phyloP scores from a whole-genome alignment of 2,888 invertebrate species.

The Leucophenga maculata region DNA sequence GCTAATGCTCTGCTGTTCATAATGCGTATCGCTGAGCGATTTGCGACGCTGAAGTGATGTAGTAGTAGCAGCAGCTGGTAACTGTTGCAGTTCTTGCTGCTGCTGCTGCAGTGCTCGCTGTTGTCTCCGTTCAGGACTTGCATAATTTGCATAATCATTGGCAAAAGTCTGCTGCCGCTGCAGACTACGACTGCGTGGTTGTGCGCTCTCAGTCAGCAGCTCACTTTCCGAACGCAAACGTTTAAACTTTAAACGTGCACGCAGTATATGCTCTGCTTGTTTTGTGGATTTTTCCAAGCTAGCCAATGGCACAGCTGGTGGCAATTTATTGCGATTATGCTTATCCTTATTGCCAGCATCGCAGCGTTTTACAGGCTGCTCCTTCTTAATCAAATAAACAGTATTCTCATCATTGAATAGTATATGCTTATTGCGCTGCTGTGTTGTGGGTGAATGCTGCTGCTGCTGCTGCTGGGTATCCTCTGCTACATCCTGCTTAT shows the following conservation, averaged over 20 bases:
- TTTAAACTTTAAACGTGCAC: constrained; percentile 64
- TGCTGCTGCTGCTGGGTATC: too few relatives aligned
- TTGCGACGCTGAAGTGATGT: constrained; percentile 57
- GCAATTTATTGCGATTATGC: constrained; percentile 39
- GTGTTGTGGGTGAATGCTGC: constrained; percentile 40
- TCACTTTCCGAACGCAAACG: constrained; percentile 42
- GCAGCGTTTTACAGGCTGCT: constrained; percentile 65
- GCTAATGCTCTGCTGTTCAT: constrained; percentile 59
- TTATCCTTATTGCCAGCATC: constrained; percentile 41
- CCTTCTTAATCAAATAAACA: constrained; percentile 71
- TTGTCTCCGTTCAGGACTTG: constrained; percentile 15
- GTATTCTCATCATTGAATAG: constrained; percentile 71
- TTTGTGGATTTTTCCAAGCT: constrained; percentile 37
- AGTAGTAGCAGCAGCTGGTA: constrained; percentile 15
- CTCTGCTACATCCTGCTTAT: constrained; percentile 47
- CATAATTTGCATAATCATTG: constrained; percentile 13
- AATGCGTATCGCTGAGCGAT: constrained; percentile 58
- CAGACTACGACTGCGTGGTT: constrained; percentile 12
- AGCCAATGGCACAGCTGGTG: constrained; percentile 1
- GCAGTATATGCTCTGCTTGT: constrained; percentile 42
- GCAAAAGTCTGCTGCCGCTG: constrained; percentile 10
- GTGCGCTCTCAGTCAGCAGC: neutral
- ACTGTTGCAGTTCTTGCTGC: constrained; percentile 29
- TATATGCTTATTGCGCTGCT: constrained; percentile 62
- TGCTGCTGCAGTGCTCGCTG: constrained; percentile 40